Evolutionary conservation across 2,113 vertebrate species (phyloP), one percentile per base, ranked within the genome.

Genomic region (Onychostoma macrolepis): DNA sequence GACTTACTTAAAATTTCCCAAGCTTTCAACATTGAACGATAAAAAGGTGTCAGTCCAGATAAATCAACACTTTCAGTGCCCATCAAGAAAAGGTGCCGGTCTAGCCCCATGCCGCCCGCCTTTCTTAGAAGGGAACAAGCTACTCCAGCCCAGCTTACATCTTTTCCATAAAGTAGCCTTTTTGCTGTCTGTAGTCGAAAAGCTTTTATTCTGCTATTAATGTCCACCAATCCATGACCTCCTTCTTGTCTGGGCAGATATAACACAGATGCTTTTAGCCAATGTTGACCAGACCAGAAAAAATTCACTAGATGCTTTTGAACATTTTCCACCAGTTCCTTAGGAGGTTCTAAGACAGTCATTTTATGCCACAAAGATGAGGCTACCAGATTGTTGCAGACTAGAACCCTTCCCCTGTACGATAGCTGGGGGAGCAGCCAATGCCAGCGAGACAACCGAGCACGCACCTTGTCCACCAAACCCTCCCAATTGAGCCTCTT

Each of bases 61-160:
- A 63, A 63, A 63, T 63, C n/a, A 11, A 61, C 61, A 26, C n/a
- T n/a, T n/a, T 26, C 24, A 63, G n/a, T 12, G 10, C 12, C 24
- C 58, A 63, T 26, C 12, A 63, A n/a, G 8, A 69, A 19, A 36
- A 71, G 30, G 33, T 71, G 30, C 17, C 33, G 17, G 3, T 71
- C 30, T 9, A 71, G 6, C 6, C 65, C 15, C 65, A 19, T 69
- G 5, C 2, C 2, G 15, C 65, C 65, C 2, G 2, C 28, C 33
- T 69, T 8, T 33, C 13, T 71, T 4, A 71, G 33, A 15, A 71
- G 67, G 17, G 7, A 17, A 38, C 67, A 71, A 21, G 67, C 33
- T 71, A 71, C 67, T 71, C 33, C 33, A 71, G 67, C 33, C 67
- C 33, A 71, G 67, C 17, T 71, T 71, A 71, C 67, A 71, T 71